Evolutionary conservation across 2,888 invertebrate species (phyloP), one percentile per base, ranked within the genome.

Genomic region (Pachycephus smyrnensis): DNA sequence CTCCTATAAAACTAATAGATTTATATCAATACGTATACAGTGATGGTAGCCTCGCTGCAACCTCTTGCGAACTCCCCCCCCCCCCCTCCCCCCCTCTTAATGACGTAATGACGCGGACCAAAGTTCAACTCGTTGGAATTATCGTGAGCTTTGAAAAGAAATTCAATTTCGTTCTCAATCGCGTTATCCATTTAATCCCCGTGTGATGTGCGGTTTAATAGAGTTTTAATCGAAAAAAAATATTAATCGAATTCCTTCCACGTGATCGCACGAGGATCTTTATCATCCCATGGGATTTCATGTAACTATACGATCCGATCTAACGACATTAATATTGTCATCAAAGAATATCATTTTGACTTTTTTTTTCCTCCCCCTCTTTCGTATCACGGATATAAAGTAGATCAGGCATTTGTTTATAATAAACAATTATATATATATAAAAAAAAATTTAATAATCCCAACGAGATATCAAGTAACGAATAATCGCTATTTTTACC

Each of bases 171-270:
- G 81, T 77, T 73, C 76, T 77, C 80, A 85, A 88, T 86, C 84
- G 83, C 71, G 82, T 87, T 84, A 86, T 78, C 82, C 83, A 55
- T 79, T 81, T 84, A 84, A 85, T 86, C 81, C 81, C 73, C 77
- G 81, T 76, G 83, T 82, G 80, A 83, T 78, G 75, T 37, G 73
- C 32, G 68, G 6, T 75, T 77, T 87, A 84, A 88, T 87, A 82
- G 84, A 81, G 80, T 86, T 86, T 87, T 86, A 85, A 87, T 86
- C 83, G 86, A 84, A 82, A 79, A 55, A 55, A 55, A 85, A 83
- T 88, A 85, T 86, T 86, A 84, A 84, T 85, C 78, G 83, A 80
- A 55, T 55, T 55, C 55, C 55, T 23, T 55, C 9, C 55, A 55
- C 23, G 9, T 9, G 55, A 55, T 55, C 55, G 23, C 9, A 55